Evolutionary conservation across 2,888 invertebrate genomes (phyloP).

Genomic region (Euphydryas editha): DNA sequence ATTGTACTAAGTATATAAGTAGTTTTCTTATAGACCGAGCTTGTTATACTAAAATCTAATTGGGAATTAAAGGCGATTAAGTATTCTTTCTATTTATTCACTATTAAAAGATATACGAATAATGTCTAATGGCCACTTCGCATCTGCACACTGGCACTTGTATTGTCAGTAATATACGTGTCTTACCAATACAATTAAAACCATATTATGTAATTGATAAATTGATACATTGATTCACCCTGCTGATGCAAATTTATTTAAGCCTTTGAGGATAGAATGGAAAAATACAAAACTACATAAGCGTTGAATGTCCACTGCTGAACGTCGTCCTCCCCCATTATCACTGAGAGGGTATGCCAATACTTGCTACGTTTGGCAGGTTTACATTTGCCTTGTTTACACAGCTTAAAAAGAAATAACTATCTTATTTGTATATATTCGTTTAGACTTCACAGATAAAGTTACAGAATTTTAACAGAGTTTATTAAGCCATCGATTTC

Average conservation of each 20-base stretch:
- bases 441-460: too few species aligned
- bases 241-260: too few species aligned
- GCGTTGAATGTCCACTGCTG: too few species aligned
- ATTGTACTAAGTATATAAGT: background rate
- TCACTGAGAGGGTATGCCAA: too few species aligned
- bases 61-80: slow-evolving; percentile 1
- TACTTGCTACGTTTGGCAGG: too few species aligned
- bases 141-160: background rate
- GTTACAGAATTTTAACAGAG: too few species aligned
- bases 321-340: too few species aligned
- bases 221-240: too few species aligned
- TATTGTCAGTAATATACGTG: background rate
- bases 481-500: background rate
- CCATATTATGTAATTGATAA: background rate
- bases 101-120: background rate
- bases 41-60: background rate
- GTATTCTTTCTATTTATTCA: background rate
- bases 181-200: background rate
- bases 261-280: too few species aligned
- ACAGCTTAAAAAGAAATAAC: background rate
- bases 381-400: too few species aligned
- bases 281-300: too few species aligned
- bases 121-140: too few species aligned
- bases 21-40: background rate
- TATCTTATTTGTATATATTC: background rate